These are phyloP conservation scores for Enteromius trimaculatus DNA, from an alignment of 2,797 vertebrate genomes.

Conservation along the genomic window DNA sequence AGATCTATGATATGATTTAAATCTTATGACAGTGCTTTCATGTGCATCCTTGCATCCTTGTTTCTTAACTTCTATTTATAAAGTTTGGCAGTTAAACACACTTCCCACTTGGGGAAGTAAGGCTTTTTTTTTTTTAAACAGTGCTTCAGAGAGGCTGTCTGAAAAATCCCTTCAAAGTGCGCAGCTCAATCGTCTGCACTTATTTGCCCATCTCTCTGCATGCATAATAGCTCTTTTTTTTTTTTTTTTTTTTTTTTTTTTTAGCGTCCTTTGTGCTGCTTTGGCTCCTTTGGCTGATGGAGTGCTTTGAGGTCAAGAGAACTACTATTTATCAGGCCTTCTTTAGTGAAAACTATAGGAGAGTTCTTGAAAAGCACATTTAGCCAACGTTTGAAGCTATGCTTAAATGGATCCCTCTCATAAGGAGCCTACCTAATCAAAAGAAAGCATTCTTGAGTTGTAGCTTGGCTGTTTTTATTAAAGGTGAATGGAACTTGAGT, in stretches of 20 bases:
- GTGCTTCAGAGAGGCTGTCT: constrained; percentile 61
- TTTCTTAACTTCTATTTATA: constrained; percentile 12
- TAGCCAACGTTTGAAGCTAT: constrained; percentile 21
- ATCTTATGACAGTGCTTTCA: background rate
- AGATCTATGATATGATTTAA: background rate
- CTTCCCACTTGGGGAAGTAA: constrained; percentile 48
- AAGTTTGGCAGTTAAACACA: background rate
- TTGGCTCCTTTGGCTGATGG: constrained; percentile 53
- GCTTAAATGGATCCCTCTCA: constrained; percentile 14
- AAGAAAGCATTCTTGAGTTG: constrained; percentile 19
- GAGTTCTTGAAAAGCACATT: constrained; percentile 30
- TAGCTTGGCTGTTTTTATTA: constrained; percentile 14
- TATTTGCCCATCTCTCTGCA: constrained; percentile 52
- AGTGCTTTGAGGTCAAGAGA: constrained; percentile 60
- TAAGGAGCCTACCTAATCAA: constrained; percentile 2
- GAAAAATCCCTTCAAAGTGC: constrained; percentile 56
- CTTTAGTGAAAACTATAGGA: constrained; percentile 24
- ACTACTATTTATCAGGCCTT: constrained; percentile 55
- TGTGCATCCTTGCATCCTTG: background rate
- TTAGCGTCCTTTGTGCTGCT: constrained; percentile 58
- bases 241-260: constrained; percentile 45
- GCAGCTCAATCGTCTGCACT: constrained; percentile 62
- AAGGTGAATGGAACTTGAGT: constrained; percentile 1
- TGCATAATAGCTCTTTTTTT: constrained; percentile 53
- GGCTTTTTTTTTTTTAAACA: constrained; percentile 64